Evolutionary conservation across 2,888 invertebrate species (phyloP).

Genomic region (Clitarchus hookeri): DNA sequence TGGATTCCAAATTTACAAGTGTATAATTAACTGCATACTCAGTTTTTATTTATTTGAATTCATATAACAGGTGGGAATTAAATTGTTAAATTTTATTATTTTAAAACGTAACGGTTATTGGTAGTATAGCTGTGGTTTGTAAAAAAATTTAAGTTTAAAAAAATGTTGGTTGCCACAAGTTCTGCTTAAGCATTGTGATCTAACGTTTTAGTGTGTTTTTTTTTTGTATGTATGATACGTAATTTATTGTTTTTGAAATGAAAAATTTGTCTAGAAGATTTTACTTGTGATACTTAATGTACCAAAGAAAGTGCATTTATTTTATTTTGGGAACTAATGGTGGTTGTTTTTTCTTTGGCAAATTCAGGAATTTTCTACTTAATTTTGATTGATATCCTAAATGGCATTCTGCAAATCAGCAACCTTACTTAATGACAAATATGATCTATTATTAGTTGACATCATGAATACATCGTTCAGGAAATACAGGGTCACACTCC

Average conservation of each 20-base stretch:
- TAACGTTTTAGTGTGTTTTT: not conserved
- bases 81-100: no score
- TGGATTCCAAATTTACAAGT: no score
- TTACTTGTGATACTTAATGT: slow-evolving; percentile 37
- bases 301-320: slow-evolving; percentile 40
- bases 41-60: no score
- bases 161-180: no score
- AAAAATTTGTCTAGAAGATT: slow-evolving; percentile 19
- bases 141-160: no score
- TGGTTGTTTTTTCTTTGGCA: no score
- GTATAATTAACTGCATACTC: no score
- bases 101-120: no score
- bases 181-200: not conserved
- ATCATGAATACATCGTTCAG: not conserved
- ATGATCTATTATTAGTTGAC: not conserved
- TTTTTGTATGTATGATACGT: not conserved
- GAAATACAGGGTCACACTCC: not conserved
- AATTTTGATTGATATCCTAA: no score
- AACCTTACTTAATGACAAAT: not conserved
- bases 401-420: not conserved
- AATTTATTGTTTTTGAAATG: not conserved
- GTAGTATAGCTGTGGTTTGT: no score
- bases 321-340: slow-evolving; percentile 17
- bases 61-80: no score
- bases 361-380: no score